Evolutionary conservation across 2,113 vertebrate species (phyloP), one percentile per base, ranked within the genome.

Genomic region (Menidia beryllina): DNA sequence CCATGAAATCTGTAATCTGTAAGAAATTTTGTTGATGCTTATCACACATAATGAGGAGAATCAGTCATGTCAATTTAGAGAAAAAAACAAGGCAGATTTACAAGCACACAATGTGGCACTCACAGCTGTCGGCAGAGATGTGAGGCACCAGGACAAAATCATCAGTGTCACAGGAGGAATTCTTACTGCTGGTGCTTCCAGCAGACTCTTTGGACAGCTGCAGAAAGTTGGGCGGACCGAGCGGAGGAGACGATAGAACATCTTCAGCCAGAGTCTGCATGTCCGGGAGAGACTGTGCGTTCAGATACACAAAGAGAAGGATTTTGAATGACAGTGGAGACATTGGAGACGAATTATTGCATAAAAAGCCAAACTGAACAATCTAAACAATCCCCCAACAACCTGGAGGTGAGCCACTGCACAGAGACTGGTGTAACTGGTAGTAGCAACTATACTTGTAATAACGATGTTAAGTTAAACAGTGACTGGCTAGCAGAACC

Each of bases 71-170:
- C 7, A 34, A 34, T 34, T 2, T 34, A 10, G 30, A 34, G 30
- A 34, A 34, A 34, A 34, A 34, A 34, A 2, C 30, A 1, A 34
- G 30, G 7, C 10, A 6, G 30, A 34, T 2, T 34, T 34, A 10
- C 30, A 34, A 8, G 8, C 30, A 30, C 30, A 30, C 30, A 30
- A 4, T 30, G 8, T 43, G 26, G 2, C 1, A 58, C 88, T 89
- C 52, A 91, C 88, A 90, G 75, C 85, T 87, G 75, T 98, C 96
- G 72, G 94, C 93, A 25, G 96, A 95, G 79, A 98, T 93, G 92
- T 98, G 95, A 15, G 97, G 97, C 73, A 99, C 96, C 85, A 99
- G 94, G 72, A 99, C 97, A 84, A 99, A 98, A 89, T 99, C 97
- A 47, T 99, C 97, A 3, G 95, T 97, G 91, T 98, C 97, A 69